Base-by-base conservation (phyloP, 1,140 invertebrate genomes). In the Steinernema feltiae region DNA sequence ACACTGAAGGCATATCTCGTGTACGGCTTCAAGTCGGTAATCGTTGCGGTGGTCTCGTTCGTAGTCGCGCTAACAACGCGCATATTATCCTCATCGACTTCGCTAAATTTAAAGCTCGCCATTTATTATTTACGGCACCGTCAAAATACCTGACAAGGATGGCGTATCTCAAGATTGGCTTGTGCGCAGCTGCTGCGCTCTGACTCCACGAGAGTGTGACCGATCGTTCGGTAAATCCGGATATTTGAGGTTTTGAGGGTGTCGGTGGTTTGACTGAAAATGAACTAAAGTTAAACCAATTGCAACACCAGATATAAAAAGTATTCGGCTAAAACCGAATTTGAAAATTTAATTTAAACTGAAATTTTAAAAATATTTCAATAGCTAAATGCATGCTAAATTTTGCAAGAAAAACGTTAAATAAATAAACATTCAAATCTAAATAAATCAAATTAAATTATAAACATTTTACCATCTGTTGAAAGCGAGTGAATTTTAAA, bases 161-260 rank as follows among this genome's bases (percentile, higher is more conserved):
- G 1, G 85, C 79, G 76, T 81, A 85, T 30, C 80, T 74, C 12
- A 83, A 32, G 30, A 85, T 79, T 17, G 84, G 84, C 32, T 76
- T 74, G 74, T 85, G 85, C 12, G 84, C 85, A 18, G 77, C 69
- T 17, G 85, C 85, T 18, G 79, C 70, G 27, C 69, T 76, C 31
- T 87, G 79, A 71, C 69, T 79, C 84, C 84, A 85, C 30, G 69
- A 74, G 7, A 85, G 41, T 29, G 83, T 80, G 0, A 85, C 80
- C 15, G 79, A 77, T 18, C 76, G 71, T 31, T 85, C 86, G n/a
- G 85, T 74, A 41, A 75, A 73, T 18, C 53, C 69, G 31, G 77
- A 81, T 24, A 84, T 74, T 53, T 77, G 74, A 7, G 83, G 83
- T 69, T 78, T 79, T 30, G 82, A 78, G 0, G 83, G 83, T 21